phyloP scores from a whole-genome alignment of 2,797 vertebrate genomes.

The Aphelocoma californica region DNA sequence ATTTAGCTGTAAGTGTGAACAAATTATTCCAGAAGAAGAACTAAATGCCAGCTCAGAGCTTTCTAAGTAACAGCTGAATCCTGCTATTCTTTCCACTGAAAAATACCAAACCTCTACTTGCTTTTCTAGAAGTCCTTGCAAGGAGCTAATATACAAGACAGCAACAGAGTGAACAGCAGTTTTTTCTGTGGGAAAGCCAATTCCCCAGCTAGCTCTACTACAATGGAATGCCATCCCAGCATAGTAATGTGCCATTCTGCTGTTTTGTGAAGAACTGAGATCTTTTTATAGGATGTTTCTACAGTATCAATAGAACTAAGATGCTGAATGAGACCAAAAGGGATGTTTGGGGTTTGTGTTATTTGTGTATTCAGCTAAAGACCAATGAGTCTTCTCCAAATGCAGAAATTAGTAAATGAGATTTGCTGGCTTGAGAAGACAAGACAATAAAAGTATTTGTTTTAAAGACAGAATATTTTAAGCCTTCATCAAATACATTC shows the following conservation, averaged over 20 bases:
- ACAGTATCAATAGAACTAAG: not conserved
- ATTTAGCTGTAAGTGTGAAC: not conserved
- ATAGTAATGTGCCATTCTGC: not conserved
- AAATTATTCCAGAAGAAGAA: not conserved
- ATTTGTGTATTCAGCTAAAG: not conserved
- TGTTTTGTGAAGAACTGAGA: not conserved
- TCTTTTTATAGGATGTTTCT: not conserved
- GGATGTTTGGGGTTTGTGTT: not conserved
- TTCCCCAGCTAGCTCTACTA: not conserved
- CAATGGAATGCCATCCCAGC: not conserved
- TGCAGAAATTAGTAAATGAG: not conserved
- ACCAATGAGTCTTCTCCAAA: not conserved
- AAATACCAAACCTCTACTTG: not conserved
- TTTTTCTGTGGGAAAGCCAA: not conserved
- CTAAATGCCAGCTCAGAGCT: not conserved
- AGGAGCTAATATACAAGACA: not conserved
- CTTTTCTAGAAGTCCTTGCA: not conserved
- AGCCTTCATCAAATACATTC: not conserved
- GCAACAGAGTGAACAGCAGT: not conserved
- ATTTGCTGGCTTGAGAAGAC: not conserved
- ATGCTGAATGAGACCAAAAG: not conserved
- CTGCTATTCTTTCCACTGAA: not conserved
- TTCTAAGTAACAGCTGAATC: not conserved
- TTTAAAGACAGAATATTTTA: constrained; percentile 23
- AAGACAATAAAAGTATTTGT: not conserved